These are phyloP conservation scores for Anthophora plumipes DNA, from an alignment of 2,888 invertebrate genomes.

Conservation along the genomic window DNA sequence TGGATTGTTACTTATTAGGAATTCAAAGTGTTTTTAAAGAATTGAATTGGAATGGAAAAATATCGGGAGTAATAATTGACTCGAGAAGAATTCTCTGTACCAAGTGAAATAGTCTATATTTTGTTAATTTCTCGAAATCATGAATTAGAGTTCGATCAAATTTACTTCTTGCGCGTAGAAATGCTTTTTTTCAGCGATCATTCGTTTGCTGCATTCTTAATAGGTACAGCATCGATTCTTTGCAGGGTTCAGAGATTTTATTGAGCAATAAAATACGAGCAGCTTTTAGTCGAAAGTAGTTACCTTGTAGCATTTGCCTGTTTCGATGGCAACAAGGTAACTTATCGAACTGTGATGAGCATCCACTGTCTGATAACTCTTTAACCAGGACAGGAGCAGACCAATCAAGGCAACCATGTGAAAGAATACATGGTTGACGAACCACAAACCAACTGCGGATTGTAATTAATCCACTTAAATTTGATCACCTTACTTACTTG, in stretches of 20 bases:
- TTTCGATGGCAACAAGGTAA: slow-evolving; percentile 59
- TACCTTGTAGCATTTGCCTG: slow-evolving; percentile 56
- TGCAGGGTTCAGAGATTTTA: slow-evolving; percentile 47
- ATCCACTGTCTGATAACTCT: slow-evolving; percentile 58
- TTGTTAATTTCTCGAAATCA: no score
- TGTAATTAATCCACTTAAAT: slow-evolving; percentile 42
- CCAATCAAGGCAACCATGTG: slow-evolving; percentile 67
- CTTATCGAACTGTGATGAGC: slow-evolving; percentile 67
- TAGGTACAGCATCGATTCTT: slow-evolving; percentile 37
- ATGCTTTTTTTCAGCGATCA: no score
- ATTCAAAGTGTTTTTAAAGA: no score
- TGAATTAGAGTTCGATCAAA: no score
- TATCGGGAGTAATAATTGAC: no score
- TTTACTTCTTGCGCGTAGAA: no score
- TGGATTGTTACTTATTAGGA: no score
- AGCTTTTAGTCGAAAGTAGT: slow-evolving; percentile 56
- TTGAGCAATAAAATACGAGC: slow-evolving; percentile 47
- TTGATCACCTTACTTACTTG: not conserved
- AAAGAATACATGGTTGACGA: slow-evolving; percentile 66
- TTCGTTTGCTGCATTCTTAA: slow-evolving; percentile 32
- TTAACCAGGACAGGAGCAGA: slow-evolving; percentile 51
- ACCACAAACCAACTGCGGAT: slow-evolving; percentile 57
- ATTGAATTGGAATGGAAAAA: no score
- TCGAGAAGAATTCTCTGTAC: no score
- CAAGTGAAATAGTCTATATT: no score